Evolutionary conservation across 2,113 vertebrate species (phyloP).

Genomic region (Petrocephalus microphthalmus): DNA sequence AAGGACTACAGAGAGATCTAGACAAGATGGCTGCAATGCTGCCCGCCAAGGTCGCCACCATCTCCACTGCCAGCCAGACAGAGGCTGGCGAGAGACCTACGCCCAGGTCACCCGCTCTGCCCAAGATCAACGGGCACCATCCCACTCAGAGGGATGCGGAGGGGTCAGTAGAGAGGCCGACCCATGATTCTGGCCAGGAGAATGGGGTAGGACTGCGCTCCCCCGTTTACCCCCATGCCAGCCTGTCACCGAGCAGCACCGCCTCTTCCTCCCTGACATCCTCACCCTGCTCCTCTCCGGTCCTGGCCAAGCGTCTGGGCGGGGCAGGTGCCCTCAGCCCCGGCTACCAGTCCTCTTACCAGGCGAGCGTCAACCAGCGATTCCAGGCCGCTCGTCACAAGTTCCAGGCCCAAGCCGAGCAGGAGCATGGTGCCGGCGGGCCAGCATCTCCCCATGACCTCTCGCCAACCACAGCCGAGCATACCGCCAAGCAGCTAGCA

Average conservation of each 20-base stretch:
- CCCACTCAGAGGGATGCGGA: slow-evolving; percentile 52
- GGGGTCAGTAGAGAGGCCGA: slow-evolving; percentile 35
- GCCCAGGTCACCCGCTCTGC: slow-evolving; percentile 40
- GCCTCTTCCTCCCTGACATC: slow-evolving; percentile 86
- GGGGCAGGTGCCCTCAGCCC: slow-evolving; percentile 69
- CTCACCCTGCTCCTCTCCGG: slow-evolving; percentile 88
- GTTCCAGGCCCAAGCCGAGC: slow-evolving; percentile 87
- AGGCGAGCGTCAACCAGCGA: slow-evolving; percentile 87
- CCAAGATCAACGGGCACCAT: slow-evolving; percentile 74
- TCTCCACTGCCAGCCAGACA: slow-evolving; percentile 69
- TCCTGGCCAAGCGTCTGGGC: slow-evolving; percentile 72
- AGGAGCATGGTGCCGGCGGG: slow-evolving; percentile 66
- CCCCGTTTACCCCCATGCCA: slow-evolving; percentile 52
- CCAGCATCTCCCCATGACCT: slow-evolving; percentile 75
- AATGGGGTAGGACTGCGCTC: slow-evolving; percentile 52
- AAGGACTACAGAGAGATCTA: slow-evolving; percentile 65
- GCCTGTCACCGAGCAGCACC: slow-evolving; percentile 74
- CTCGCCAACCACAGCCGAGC: slow-evolving; percentile 72
- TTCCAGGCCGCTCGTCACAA: slow-evolving; percentile 93
- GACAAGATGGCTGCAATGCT: slow-evolving; percentile 35
- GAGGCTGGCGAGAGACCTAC: slow-evolving; percentile 59
- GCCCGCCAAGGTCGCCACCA: slow-evolving; percentile 5
- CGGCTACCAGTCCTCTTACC: slow-evolving; percentile 83
- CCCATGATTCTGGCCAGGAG: slow-evolving; percentile 59
- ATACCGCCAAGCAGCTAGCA: slow-evolving; percentile 83